Evolutionary conservation across 2,888 invertebrate genomes (phyloP), one percentile per base, ranked within the genome.

Genomic region (Rotaria magnacalcarata): DNA sequence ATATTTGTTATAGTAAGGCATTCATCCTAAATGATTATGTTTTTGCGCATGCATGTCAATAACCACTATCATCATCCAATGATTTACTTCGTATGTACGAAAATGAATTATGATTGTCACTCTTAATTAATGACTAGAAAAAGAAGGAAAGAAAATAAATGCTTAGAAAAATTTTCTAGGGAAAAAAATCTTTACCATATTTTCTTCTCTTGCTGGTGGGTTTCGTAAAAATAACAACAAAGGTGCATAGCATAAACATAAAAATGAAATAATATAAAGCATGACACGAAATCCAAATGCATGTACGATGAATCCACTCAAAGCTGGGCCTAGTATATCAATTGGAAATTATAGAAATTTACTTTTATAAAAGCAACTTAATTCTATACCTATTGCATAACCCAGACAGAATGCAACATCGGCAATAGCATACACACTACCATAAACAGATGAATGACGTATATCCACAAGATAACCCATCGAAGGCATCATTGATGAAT

Each of bases 401-500:
- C 98, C 98, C 74, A 99, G 93, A 90, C 99, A 99, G 92, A 99
- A 99, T 1, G 99, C 98, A 0, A 98, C 96, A 90, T 99, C 99
- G 14, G 98, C 99, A 87, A 99, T 95, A 84, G 98, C 98, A 89
- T 99, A 99, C n/a, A 99, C 97, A 87, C 96, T 97, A n/a, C 99
- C 99, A 89, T 99, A 99, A 84, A 99, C 96, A 0, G 97, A 96
- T 0, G 95, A 94, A 91, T 99, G 99, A 80, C 99, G 93, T 88
- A 99, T 95, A 91, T 99, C 99, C 14, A 99, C 98, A 88, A 99
- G 93, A 91, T 96, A 97, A 0, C 97, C 99, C 87, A 99, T 93
- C 90, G 97, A 96, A 0, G 99, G 99, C 97, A 99, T 98, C 98
- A 99, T 99, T 5, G 97, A 97, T 27, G 97, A 97, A 92, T 99